These are phyloP conservation scores for Spodoptera picta DNA, from an alignment of 2,888 invertebrate genomes.

Conservation along the genomic window DNA sequence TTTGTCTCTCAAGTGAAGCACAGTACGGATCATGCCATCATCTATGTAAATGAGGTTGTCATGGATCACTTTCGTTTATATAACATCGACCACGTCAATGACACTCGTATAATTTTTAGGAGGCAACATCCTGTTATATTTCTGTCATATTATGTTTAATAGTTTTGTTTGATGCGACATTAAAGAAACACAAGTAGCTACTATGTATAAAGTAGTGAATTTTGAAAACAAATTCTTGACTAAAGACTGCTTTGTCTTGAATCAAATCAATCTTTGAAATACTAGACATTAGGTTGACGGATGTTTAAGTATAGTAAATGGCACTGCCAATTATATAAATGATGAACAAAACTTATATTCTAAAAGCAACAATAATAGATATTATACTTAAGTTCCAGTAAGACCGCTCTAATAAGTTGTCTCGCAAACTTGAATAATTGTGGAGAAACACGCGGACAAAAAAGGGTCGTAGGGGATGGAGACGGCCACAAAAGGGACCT, in stretches of 20 bases:
- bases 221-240: background rate
- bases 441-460: constrained; percentile 78
- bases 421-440: constrained; percentile 63
- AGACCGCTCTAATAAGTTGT: constrained; percentile 55
- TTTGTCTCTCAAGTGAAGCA: constrained; percentile 12
- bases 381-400: constrained; percentile 9
- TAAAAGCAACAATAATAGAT: background rate
- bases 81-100: constrained; percentile 42
- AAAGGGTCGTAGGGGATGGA: constrained; percentile 76
- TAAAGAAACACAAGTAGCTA: constrained; percentile 1
- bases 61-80: constrained; percentile 64
- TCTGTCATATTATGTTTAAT: constrained; percentile 13
- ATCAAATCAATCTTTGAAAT: background rate
- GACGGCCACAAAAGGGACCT: constrained; percentile 74
- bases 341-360: no score
- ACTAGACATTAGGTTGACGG: background rate
- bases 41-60: constrained; percentile 64
- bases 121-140: constrained; percentile 27
- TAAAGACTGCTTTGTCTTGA: background rate
- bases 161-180: constrained; percentile 7
- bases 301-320: background rate
- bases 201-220: no score
- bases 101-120: constrained; percentile 21
- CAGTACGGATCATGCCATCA: constrained; percentile 63
- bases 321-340: no score